These are phyloP conservation scores for Coracopsis vasa DNA, from an alignment of 2,113 vertebrate genomes.

Conservation along the genomic window DNA sequence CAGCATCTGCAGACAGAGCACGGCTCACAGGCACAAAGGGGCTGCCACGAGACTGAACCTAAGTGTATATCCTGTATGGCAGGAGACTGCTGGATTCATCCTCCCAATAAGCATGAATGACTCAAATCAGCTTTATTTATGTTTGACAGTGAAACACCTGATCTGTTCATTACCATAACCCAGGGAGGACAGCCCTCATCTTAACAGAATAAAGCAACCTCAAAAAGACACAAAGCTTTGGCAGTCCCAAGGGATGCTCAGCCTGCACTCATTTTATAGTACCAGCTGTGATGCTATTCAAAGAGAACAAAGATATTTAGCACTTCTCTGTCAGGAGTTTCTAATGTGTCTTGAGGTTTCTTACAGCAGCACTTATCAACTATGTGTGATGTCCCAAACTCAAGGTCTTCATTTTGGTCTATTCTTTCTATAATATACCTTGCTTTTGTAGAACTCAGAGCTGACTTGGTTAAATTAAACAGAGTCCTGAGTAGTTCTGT, in stretches of 20 bases:
- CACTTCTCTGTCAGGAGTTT: neutral
- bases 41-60: neutral
- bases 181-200: neutral
- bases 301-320: neutral
- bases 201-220: constrained; percentile 27
- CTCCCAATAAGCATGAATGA: neutral
- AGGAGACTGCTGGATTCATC: neutral
- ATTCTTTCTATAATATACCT: neutral
- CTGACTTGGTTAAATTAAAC: neutral
- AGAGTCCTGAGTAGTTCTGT: neutral
- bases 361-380: neutral
- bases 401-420: neutral
- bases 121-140: neutral
- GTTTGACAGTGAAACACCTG: neutral
- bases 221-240: neutral
- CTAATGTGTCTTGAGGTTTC: neutral
- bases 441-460: neutral
- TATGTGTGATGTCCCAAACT: neutral
- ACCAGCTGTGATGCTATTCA: constrained; percentile 15
- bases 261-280: neutral
- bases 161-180: constrained; percentile 23
- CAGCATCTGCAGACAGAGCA: neutral
- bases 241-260: neutral
- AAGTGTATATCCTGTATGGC: neutral
- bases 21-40: neutral